Evolutionary conservation across 2,888 invertebrate genomes (phyloP), one percentile per base, ranked within the genome.

Genomic region (Agriotes lineatus): DNA sequence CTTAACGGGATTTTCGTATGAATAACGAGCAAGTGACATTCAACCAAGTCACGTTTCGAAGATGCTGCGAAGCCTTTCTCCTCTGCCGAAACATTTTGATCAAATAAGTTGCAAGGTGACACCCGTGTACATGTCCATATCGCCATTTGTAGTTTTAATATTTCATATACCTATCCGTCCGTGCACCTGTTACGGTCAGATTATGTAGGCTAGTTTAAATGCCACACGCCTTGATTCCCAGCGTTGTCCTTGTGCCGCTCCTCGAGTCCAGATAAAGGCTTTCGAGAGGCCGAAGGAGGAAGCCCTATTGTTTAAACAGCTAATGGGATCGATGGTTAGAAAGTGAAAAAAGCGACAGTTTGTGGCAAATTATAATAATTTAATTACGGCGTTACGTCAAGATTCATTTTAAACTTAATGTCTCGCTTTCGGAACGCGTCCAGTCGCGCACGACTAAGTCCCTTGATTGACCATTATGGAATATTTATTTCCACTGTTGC

Each of bases 171-270:
- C n/a, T n/a, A n/a, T n/a, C n/a, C n/a, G n/a, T n/a, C 18, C 33
- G 25, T 64, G 37, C 69, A 64, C 64, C 63, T 69, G 63, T 69
- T 64, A 59, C 48, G 62, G 42, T 57, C 39, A 35, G 25, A 22
- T 62, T 58, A 63, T 52, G 63, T 62, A 33, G 45, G 63, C 44
- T 68, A 62, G 54, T 67, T 67, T 33, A 60, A 62, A 68, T 68
- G 42, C 63, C 68, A 63, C 58, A 63, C 68, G 18, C 68, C 60
- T 68, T 45, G 19, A 64, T 64, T 45, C 50, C 44, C 42, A 33
- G 35, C 30, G 20, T 2, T 68, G 68, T 68, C 68, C 68, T 68
- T 68, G 69, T 42, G 56, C 44, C 59, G 59, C 69, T 69, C 69
- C 59, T 65, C n/a, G 10, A 9, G 18, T 52, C 39, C 16, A 22